Evolutionary conservation across 2,888 invertebrate species (phyloP).

Genomic region (Lysandra coridon): DNA sequence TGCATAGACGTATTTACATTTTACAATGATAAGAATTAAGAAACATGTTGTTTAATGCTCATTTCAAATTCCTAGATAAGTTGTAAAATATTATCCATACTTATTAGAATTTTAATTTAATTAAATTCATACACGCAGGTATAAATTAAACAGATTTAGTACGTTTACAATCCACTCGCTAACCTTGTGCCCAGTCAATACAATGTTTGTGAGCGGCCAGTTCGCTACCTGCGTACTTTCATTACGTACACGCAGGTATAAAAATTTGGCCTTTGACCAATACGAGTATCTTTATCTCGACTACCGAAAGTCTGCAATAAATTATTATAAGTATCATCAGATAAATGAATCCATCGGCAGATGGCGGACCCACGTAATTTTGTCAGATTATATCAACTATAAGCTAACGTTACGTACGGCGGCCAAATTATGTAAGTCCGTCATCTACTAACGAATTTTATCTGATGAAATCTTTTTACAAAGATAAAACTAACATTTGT

Average conservation of each 20-base stretch:
- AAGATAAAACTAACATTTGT: background rate
- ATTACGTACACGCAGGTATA: slow-evolving; percentile 7
- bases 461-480: too few relatives aligned
- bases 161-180: background rate
- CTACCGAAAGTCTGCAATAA: background rate
- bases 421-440: background rate
- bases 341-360: background rate
- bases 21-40: background rate
- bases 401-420: background rate
- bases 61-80: background rate
- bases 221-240: slow-evolving; percentile 2
- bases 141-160: background rate
- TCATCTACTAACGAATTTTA: too few relatives aligned
- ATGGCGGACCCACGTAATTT: background rate
- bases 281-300: background rate
- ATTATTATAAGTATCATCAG: background rate
- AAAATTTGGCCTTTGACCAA: background rate
- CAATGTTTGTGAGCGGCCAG: background rate
- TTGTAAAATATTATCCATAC: background rate
- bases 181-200: background rate
- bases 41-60: background rate
- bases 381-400: background rate
- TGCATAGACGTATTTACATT: background rate
- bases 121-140: background rate
- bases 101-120: background rate